Conservation (phyloP, 2,888 invertebrate genomes). For the Glaucopsyche alexis region DNA sequence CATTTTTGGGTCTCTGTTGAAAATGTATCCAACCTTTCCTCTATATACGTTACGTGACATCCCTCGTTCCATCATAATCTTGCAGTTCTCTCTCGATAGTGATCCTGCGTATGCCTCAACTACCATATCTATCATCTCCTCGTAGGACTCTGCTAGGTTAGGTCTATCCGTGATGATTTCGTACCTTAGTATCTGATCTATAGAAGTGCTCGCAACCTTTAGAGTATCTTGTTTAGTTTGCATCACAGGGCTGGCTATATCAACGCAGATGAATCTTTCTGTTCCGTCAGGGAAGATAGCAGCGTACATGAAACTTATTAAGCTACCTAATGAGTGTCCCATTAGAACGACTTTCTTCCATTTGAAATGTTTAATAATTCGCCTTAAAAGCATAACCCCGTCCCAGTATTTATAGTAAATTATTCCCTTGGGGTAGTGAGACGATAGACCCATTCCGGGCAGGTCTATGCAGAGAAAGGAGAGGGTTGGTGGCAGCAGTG, state of each 20-base stretch:
- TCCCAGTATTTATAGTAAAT: slow-evolving; percentile 90
- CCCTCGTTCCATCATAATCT: slow-evolving; percentile 74
- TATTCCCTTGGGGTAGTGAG: slow-evolving; percentile 60
- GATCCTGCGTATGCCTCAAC: slow-evolving; percentile 4
- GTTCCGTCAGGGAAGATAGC: slow-evolving; percentile 85
- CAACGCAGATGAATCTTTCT: slow-evolving; percentile 84
- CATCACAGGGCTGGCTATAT: slow-evolving; percentile 87
- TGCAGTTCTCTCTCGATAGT: slow-evolving; percentile 26
- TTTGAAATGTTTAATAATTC: slow-evolving; percentile 85
- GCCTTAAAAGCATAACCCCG: slow-evolving; percentile 83
- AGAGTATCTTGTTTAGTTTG: slow-evolving; percentile 77
- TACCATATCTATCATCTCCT: not conserved
- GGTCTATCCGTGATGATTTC: slow-evolving; percentile 3
- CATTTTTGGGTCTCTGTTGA: slow-evolving; percentile 86
- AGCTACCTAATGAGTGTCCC: slow-evolving; percentile 89
- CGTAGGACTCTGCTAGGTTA: slow-evolving; percentile 10
- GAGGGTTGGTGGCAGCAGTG: slow-evolving; percentile 81
- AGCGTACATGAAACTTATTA: slow-evolving; percentile 88
- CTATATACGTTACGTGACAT: slow-evolving; percentile 75
- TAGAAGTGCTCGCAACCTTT: slow-evolving; percentile 50
- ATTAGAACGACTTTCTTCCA: slow-evolving; percentile 86
- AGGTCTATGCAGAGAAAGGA: slow-evolving; percentile 88
- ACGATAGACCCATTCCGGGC: slow-evolving; percentile 90
- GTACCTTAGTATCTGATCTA: slow-evolving; percentile 22
- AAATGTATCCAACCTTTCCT: slow-evolving; percentile 76